Percentiles rank a stretch among this genome's conserved stretches.
These are phyloP conservation scores for Pollenia amentaria DNA, from an alignment of 2,888 invertebrate species.

Conservation along the genomic window DNA sequence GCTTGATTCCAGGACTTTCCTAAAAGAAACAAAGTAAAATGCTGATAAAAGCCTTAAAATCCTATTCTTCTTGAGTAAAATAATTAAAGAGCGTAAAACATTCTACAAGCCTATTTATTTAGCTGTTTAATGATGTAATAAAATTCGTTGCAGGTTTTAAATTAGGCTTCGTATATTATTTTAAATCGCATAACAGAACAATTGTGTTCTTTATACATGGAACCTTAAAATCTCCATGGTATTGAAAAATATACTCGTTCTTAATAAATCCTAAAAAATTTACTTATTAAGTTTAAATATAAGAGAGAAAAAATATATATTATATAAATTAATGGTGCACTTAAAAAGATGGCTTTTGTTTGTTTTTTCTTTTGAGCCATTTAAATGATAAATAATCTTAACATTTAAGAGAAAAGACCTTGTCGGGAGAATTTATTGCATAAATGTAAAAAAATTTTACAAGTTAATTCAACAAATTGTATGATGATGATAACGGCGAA, in stretches of 20 bases:
- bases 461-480: constrained; percentile 40
- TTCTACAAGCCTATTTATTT: too few species aligned
- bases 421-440: constrained; percentile 34
- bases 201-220: too few species aligned
- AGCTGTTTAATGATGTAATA: too few species aligned
- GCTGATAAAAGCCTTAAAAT: too few species aligned
- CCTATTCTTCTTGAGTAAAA: too few species aligned
- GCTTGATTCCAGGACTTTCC: too few species aligned
- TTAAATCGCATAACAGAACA: too few species aligned
- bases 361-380: constrained; percentile 1
- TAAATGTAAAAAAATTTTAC: not conserved
- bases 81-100: too few species aligned
- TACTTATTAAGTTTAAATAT: not conserved
- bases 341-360: constrained; percentile 49
- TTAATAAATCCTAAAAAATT: not conserved
- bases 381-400: constrained; percentile 48
- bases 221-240: too few species aligned
- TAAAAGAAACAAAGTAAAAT: too few species aligned
- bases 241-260: not conserved
- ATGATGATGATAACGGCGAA: constrained; percentile 1
- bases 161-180: too few species aligned
- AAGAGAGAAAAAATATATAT: not conserved
- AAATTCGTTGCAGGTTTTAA: too few species aligned
- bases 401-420: constrained; percentile 1
- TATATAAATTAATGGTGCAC: constrained; percentile 47